Base-by-base conservation (phyloP, 2,888 invertebrate species). In the Sinhomidia bicolor region DNA sequence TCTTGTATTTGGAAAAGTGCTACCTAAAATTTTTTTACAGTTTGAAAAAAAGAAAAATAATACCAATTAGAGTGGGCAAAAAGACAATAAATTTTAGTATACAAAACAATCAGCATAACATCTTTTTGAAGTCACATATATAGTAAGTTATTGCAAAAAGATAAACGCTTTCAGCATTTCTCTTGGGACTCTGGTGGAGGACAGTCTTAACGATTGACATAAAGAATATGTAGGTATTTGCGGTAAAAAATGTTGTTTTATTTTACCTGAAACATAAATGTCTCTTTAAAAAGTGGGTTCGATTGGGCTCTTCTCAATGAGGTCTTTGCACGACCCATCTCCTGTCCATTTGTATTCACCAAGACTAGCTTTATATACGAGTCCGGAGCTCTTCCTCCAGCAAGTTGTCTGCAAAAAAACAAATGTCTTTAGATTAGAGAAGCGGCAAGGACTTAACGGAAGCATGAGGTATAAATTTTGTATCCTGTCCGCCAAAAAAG, bases 251-350 rank as follows among this genome's bases (percentile, higher is more conserved):
- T 44, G 26, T 74, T 17, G 6, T 74, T 44, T 68, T 41, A 36
- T 91, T 93, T 93, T 93, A 97, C 97, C 95, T 98, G 98, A 94
- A 98, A 99, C 94, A 98, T 96, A 93, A 99, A 99, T 2, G 98
- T 97, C 94, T 99, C 98, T 94, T 98, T 98, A 94, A 98, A 99
- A 12, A 98, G 95, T 54, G 98, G 98, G 95, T 98, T 98, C 74
- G 98, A 98, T 94, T 98, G 98, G 12, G 98, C 98, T 79, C 98
- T 95, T 91, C 98, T 95, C 14, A 98, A 96, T 82, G 98, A 97
- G 51, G 98, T 98, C 94, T 99, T 99, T 93, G 97, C 97, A 91
- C 97, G 96, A 0, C 97, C 97, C 94, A 99, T 96, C 94, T 98
- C 98, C 94, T 98, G 97, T 20, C 98, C 98, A 92, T 97, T 97